Evolutionary conservation across 2,113 vertebrate species (phyloP).

Genomic region (Sarotherodon lohbergeri): DNA sequence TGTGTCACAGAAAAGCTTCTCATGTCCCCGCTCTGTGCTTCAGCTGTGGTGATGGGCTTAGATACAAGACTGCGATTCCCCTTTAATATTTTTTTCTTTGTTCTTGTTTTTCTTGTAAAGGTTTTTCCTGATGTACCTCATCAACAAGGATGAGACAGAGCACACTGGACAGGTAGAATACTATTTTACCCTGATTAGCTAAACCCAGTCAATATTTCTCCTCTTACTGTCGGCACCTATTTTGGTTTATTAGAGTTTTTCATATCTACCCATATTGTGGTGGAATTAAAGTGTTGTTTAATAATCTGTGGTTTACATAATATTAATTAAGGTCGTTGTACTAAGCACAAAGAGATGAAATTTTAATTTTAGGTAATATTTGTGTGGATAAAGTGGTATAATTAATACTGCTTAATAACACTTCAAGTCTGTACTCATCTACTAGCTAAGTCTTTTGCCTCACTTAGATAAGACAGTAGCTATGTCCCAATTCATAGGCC

Average conservation of each 20-base stretch:
- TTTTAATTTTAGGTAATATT: background rate
- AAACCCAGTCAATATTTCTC: background rate
- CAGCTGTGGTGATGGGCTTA: background rate
- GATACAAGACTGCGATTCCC: background rate
- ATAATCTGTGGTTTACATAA: background rate
- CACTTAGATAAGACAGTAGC: background rate
- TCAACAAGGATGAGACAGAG: constrained; percentile 99
- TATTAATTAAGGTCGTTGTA: background rate
- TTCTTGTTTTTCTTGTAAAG: constrained; percentile 58
- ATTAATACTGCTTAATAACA: background rate
- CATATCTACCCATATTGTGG: background rate
- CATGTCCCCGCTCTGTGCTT: background rate
- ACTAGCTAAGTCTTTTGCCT: background rate
- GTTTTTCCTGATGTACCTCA: constrained; percentile 98
- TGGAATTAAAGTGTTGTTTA: background rate
- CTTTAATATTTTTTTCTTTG: background rate
- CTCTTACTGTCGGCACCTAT: background rate
- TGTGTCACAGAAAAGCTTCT: background rate
- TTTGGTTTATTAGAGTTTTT: background rate
- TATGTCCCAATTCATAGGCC: background rate
- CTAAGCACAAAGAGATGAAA: background rate
- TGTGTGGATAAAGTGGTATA: background rate
- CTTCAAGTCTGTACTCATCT: background rate
- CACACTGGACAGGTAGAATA: constrained; percentile 90
- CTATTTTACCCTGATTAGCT: background rate